These are phyloP conservation scores for Druceiella hillmani DNA, from an alignment of 2,888 invertebrate genomes.

Conservation along the genomic window DNA sequence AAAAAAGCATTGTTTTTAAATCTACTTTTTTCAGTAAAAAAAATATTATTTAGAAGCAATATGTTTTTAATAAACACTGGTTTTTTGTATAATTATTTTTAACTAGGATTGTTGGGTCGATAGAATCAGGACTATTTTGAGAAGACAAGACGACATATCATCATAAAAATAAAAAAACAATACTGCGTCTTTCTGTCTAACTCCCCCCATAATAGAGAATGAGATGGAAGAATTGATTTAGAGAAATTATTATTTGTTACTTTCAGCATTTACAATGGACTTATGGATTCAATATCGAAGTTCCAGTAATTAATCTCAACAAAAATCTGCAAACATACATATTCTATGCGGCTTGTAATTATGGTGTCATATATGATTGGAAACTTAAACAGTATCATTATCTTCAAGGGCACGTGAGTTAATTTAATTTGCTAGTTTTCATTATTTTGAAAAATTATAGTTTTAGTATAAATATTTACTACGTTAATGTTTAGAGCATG, in stretches of 20 bases:
- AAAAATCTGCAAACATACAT: constrained; percentile 42
- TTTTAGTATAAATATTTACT: constrained; percentile 2
- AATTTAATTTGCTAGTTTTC: constrained; percentile 4
- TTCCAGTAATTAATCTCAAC: constrained; percentile 57
- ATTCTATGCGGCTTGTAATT: constrained; percentile 60
- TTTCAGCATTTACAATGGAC: constrained; percentile 56
- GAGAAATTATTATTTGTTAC: not conserved
- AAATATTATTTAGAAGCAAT: too few species aligned
- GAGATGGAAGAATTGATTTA: too few species aligned
- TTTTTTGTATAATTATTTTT: too few species aligned
- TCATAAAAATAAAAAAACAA: too few species aligned
- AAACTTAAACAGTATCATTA: constrained; percentile 52
- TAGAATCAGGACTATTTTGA: too few species aligned
- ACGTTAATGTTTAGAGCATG: not conserved
- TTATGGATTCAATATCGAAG: constrained; percentile 55
- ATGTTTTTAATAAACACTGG: too few species aligned
- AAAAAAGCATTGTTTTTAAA: too few species aligned
- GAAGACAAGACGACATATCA: too few species aligned
- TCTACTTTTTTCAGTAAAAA: too few species aligned
- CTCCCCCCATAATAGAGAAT: too few species aligned
- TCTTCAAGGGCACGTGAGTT: constrained; percentile 64
- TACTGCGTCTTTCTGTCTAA: too few species aligned
- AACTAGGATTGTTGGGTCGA: too few species aligned
- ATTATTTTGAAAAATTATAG: constrained; percentile 2
- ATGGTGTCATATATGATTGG: constrained; percentile 60